Percentiles rank a stretch among this genome's conserved stretches.
Evolutionary conservation across 2,113 vertebrate genomes (phyloP).

Genomic region (Phyllopteryx taeniolatus): DNA sequence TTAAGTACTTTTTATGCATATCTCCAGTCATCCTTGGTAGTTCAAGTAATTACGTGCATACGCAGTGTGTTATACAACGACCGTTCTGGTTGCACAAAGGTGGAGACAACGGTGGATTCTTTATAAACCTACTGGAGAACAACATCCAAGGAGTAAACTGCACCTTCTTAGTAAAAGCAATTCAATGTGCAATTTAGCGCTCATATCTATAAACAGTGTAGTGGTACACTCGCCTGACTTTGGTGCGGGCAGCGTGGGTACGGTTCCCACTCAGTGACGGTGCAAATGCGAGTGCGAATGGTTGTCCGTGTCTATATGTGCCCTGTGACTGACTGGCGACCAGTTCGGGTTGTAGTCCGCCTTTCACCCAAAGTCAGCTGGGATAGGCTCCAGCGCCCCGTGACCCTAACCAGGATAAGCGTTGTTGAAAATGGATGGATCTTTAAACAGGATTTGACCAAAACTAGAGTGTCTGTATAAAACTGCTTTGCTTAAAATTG

Average conservation of each 20-base stretch:
- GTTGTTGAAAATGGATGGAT: background rate
- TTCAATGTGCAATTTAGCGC: background rate
- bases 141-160: background rate
- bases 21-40: background rate
- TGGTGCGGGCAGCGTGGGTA: too few relatives aligned
- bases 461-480: background rate
- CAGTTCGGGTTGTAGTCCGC: too few relatives aligned
- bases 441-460: background rate
- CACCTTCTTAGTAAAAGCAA: too few relatives aligned
- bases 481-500: background rate
- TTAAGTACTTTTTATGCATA: background rate
- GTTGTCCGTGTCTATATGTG: too few relatives aligned
- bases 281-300: too few relatives aligned
- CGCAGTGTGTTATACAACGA: background rate
- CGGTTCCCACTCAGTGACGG: too few relatives aligned
- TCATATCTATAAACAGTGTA: background rate
- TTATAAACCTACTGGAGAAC: background rate
- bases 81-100: background rate
- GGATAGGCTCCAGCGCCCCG: too few relatives aligned
- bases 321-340: too few relatives aligned
- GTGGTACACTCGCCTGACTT: too few relatives aligned
- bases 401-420: too few relatives aligned
- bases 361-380: too few relatives aligned
- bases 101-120: background rate
- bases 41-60: background rate